Conservation (phyloP, 2,113 vertebrate species). For the Microtus oregoni region DNA sequence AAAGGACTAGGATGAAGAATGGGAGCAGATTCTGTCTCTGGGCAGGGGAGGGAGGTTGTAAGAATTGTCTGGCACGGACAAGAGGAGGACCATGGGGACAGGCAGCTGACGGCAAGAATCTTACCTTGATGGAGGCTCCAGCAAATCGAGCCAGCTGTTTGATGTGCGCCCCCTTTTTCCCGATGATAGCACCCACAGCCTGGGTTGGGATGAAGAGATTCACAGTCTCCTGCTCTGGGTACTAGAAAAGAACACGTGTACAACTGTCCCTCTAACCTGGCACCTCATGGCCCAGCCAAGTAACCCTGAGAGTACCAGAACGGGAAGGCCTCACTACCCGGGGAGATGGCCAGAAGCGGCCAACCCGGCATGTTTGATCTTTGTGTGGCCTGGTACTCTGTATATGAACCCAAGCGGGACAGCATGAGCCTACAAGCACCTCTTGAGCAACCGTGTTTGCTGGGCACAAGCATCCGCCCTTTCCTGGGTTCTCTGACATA, state of each 20-base stretch:
- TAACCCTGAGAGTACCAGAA: neutral
- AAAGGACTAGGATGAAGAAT: neutral
- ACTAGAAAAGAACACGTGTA: conserved; percentile 82
- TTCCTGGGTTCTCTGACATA: neutral
- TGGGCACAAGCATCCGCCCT: neutral
- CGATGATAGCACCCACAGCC: conserved; percentile 97
- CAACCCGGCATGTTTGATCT: rapidly evolving
- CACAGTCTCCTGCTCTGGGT: conserved; percentile 95
- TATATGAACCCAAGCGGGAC: no score
- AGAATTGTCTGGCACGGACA: neutral
- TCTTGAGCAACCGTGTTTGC: no score
- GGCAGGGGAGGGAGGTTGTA: no score
- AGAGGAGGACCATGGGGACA: rapidly evolving
- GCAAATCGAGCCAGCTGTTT: conserved; percentile 97
- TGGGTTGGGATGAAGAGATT: conserved; percentile 97
- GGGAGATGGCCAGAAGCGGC: neutral
- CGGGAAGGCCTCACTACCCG: no score
- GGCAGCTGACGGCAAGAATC: neutral
- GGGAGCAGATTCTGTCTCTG: neutral
- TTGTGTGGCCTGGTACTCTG: neutral
- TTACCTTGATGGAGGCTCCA: conserved; percentile 97
- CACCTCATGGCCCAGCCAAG: neutral
- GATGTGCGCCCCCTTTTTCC: conserved; percentile 98
- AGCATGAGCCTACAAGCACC: neutral
- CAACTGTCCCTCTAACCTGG: neutral